Percentiles rank a stretch among this genome's conserved stretches.
Conservation (phyloP, 2,888 invertebrate species). For the Rhagophthalmus giganteus region DNA sequence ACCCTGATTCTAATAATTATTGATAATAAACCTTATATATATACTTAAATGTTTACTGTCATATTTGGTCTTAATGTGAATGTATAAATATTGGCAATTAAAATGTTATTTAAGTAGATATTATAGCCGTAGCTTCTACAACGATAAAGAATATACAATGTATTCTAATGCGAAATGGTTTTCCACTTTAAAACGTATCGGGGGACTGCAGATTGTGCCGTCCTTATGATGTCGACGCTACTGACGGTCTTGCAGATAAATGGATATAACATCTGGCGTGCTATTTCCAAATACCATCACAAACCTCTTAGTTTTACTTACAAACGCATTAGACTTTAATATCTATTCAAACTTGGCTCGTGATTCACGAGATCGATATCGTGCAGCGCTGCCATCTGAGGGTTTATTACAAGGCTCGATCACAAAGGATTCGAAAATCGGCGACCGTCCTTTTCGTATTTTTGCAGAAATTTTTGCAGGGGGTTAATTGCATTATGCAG, state of each 20-base stretch:
- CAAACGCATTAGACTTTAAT: constrained; percentile 31
- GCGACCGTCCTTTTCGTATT: constrained; percentile 6
- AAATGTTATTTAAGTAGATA: no score
- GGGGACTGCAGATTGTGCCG: constrained; percentile 7
- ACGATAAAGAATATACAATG: no score
- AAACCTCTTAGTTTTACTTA: constrained; percentile 33
- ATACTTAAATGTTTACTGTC: no score
- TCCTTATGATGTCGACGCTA: constrained; percentile 13
- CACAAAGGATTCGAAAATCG: constrained; percentile 16
- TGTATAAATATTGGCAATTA: no score
- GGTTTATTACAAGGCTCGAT: constrained; percentile 14
- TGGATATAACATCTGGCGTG: constrained; percentile 26
- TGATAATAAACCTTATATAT: no score
- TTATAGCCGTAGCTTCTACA: no score
- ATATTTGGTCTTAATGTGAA: no score
- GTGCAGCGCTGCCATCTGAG: constrained; percentile 16
- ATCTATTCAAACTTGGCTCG: constrained; percentile 30
- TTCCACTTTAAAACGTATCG: background rate
- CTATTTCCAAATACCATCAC: constrained; percentile 31
- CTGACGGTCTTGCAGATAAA: constrained; percentile 24
- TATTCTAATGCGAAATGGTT: background rate
- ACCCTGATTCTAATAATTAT: no score
- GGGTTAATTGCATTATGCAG: constrained; percentile 21
- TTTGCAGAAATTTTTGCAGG: constrained; percentile 12
- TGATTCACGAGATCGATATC: constrained; percentile 20